A percentile compares a stretch with the other conserved stretches of the same genome.
These are phyloP conservation scores for Atrichornis clamosus DNA, from an alignment of 2,113 vertebrate species.

Conservation along the genomic window DNA sequence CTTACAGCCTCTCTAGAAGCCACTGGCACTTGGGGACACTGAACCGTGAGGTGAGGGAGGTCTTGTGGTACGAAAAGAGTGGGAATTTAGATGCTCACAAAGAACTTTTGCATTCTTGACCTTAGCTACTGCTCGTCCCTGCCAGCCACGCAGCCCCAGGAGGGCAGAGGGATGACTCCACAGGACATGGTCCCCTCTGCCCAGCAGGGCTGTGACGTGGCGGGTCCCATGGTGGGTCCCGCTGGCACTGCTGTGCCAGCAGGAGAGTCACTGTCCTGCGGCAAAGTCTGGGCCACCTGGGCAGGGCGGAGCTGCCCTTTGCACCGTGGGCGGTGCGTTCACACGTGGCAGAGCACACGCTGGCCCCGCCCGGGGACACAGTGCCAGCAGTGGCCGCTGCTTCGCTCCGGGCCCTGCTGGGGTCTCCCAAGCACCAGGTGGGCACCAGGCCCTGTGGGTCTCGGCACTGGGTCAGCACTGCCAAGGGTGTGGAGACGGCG, in stretches of 20 bases:
- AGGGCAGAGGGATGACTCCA: neutral
- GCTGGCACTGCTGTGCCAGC: neutral
- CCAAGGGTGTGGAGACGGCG: rapidly evolving
- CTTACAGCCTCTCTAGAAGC: neutral
- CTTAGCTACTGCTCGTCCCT: neutral
- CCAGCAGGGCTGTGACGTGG: neutral
- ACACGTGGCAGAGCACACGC: neutral
- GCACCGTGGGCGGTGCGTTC: rapidly evolving
- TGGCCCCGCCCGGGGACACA: neutral
- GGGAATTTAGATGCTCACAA: neutral
- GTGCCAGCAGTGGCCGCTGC: neutral
- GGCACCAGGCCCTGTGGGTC: too few relatives aligned
- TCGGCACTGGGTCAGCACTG: rapidly evolving
- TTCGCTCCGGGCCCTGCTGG: rapidly evolving
- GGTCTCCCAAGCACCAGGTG: neutral
- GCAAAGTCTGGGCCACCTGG: slow-evolving; percentile 17
- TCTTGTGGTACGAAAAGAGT: neutral
- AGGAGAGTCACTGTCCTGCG: neutral
- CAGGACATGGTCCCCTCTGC: neutral
- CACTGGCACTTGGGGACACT: neutral
- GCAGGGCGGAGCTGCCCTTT: neutral
- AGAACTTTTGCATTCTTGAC: neutral
- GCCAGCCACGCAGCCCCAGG: neutral
- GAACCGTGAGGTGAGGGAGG: neutral
- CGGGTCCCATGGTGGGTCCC: rapidly evolving